Conservation (phyloP, 23 tunicate species). For the Pegea sp. region DNA sequence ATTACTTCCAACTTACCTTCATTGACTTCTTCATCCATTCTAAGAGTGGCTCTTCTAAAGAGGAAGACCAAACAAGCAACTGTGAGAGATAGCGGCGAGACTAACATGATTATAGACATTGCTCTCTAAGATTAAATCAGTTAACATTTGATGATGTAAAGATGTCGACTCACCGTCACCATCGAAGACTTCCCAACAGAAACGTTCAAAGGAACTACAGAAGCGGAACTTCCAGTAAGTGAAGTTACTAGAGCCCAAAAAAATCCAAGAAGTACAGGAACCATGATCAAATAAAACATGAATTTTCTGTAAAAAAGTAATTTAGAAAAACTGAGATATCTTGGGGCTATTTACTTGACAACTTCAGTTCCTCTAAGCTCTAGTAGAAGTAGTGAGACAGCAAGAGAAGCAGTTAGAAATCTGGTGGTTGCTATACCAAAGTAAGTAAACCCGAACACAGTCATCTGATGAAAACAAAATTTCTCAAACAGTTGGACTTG, state of each 20-base stretch:
- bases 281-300: not conserved
- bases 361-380: conserved; percentile 11
- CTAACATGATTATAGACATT: no score
- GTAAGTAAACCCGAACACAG: conserved; percentile 16
- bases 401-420: conserved; percentile 34
- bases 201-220: no score
- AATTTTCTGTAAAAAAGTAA: not conserved
- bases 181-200: no score
- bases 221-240: not conserved
- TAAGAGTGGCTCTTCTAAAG: no score
- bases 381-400: conserved; percentile 14
- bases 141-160: no score
- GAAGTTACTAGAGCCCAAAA: not conserved
- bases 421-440: conserved; percentile 31
- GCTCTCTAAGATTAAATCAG: no score
- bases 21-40: no score
- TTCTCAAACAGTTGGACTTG: no score
- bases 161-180: no score
- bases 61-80: no score
- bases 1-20: no score
- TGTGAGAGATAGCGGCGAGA: no score
- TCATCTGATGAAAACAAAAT: conserved; percentile 7
- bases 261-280: not conserved
- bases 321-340: not conserved
- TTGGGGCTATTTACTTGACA: conserved; percentile 5